Conservation (phyloP, 1,140 invertebrate species). For the Drosophila neocordata region DNA sequence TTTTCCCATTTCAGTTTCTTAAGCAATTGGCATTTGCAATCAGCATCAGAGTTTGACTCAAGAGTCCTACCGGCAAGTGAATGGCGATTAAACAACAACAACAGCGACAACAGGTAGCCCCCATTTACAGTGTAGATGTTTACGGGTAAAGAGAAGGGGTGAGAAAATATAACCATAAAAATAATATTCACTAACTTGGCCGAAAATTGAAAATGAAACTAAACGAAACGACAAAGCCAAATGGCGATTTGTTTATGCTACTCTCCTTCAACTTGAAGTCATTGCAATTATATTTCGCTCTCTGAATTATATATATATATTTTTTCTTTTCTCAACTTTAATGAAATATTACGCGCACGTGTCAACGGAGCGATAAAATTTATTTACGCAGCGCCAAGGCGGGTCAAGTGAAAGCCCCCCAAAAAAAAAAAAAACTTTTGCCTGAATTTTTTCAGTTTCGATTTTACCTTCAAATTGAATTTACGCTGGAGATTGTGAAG, state of each 20-base stretch:
- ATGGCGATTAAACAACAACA: conserved; percentile 17
- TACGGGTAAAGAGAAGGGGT: too few relatives aligned
- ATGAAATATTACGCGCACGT: conserved; percentile 80
- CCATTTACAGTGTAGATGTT: too few relatives aligned
- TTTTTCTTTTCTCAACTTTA: conserved; percentile 51
- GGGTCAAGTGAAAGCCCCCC: conserved; percentile 81
- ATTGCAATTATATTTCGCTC: conserved; percentile 41
- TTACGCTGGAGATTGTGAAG: conserved; percentile 62
- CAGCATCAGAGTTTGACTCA: conserved; percentile 34
- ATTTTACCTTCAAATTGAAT: conserved; percentile 75
- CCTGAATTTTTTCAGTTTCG: conserved; percentile 31
- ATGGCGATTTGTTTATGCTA: conserved; percentile 70
- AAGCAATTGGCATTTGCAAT: conserved; percentile 64
- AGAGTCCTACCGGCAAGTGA: conserved; percentile 9
- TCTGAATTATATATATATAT: conserved; percentile 19
- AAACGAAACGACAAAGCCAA: conserved; percentile 49
- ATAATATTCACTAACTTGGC: conserved; percentile 59
- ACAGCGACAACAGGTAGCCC: conserved; percentile 20
- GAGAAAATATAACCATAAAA: conserved; percentile 32
- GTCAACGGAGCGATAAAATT: conserved; percentile 78
- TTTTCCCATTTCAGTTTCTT: background rate
- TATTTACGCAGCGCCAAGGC: conserved; percentile 73
- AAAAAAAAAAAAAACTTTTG: background rate
- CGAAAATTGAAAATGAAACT: conserved; percentile 75
- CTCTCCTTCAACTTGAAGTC: conserved; percentile 33